A percentile compares a stretch with the other conserved stretches of the same genome.
phyloP scores from a whole-genome alignment of 1,140 invertebrate species.

The Colletes gigas region DNA sequence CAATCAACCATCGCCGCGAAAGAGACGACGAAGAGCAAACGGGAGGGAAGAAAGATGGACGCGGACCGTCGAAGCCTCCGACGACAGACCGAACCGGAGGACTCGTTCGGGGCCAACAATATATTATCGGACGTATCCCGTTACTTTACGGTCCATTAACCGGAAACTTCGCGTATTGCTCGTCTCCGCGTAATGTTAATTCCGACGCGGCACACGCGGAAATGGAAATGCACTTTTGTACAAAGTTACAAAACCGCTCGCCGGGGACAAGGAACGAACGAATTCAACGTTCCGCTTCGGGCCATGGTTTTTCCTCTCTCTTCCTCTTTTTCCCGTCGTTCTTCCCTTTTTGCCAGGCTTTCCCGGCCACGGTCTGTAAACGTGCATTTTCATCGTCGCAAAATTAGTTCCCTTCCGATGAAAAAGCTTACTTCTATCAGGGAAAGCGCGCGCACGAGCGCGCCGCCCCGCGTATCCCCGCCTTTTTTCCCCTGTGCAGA shows the following conservation, averaged over 20 bases:
- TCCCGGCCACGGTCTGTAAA: constrained; percentile 26
- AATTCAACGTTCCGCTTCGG: constrained; percentile 58
- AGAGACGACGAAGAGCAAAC: background rate
- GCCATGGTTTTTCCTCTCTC: constrained; percentile 25
- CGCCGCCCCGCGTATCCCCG: background rate
- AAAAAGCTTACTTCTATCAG: constrained; percentile 63
- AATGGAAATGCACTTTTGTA: constrained; percentile 60
- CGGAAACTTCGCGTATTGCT: constrained; percentile 40
- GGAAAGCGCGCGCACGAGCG: constrained; percentile 5
- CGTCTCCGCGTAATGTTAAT: constrained; percentile 56
- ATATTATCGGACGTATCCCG: constrained; percentile 14
- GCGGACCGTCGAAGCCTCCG: background rate
- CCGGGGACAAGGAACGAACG: constrained; percentile 61
- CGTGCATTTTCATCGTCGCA: constrained; percentile 55
- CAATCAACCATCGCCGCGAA: background rate
- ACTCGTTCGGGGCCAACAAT: background rate
- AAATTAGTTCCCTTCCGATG: constrained; percentile 60
- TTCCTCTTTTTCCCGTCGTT: background rate
- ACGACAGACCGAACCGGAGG: background rate
- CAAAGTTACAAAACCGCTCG: constrained; percentile 63
- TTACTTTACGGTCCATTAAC: constrained; percentile 56
- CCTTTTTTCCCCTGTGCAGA: constrained; percentile 43
- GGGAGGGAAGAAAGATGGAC: background rate
- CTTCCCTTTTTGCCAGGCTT: background rate
- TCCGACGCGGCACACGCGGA: constrained; percentile 32